A percentile compares a stretch with the other conserved stretches of the same genome.
Conservation (phyloP, 2,797 vertebrate species). For the Sarcophilus harrisii region DNA sequence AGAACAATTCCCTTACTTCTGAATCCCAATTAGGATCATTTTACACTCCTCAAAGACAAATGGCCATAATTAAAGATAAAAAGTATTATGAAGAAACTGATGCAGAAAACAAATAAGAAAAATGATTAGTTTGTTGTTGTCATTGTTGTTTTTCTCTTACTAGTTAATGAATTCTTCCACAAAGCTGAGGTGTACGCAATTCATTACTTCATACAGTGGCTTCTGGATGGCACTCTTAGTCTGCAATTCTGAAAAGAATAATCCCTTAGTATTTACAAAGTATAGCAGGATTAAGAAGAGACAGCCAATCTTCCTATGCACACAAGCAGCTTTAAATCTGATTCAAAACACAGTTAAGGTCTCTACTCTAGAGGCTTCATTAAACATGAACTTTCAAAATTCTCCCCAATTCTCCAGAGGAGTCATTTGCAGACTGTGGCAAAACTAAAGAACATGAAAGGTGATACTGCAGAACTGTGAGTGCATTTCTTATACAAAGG, state of each 20-base stretch:
- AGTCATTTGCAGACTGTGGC: constrained; percentile 39
- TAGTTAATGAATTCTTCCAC: constrained; percentile 64
- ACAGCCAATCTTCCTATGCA: constrained; percentile 53
- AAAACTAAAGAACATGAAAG: constrained; percentile 61
- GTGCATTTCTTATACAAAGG: constrained; percentile 62
- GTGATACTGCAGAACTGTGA: constrained; percentile 50
- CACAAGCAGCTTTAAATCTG: constrained; percentile 56
- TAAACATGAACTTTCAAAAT: constrained; percentile 57
- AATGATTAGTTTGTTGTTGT: neutral
- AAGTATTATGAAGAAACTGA: constrained; percentile 55
- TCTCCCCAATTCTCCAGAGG: constrained; percentile 59
- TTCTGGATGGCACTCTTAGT: constrained; percentile 50
- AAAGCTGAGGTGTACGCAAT: constrained; percentile 48
- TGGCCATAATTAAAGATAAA: constrained; percentile 52
- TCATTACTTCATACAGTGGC: constrained; percentile 32
- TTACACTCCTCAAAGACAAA: constrained; percentile 52
- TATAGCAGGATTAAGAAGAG: constrained; percentile 53
- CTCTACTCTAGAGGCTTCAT: constrained; percentile 68
- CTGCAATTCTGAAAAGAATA: constrained; percentile 38
- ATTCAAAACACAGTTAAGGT: constrained; percentile 56
- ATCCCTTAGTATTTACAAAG: constrained; percentile 69
- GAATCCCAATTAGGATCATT: constrained; percentile 48
- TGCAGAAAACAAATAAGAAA: constrained; percentile 22
- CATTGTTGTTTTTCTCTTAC: constrained; percentile 40
- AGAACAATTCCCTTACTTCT: neutral